A percentile compares a stretch with the other conserved stretches of the same genome.
phyloP scores from a whole-genome alignment of 30 jellyfish, hydroid and myxozoan genomes.

The Clytia hemisphaerica region DNA sequence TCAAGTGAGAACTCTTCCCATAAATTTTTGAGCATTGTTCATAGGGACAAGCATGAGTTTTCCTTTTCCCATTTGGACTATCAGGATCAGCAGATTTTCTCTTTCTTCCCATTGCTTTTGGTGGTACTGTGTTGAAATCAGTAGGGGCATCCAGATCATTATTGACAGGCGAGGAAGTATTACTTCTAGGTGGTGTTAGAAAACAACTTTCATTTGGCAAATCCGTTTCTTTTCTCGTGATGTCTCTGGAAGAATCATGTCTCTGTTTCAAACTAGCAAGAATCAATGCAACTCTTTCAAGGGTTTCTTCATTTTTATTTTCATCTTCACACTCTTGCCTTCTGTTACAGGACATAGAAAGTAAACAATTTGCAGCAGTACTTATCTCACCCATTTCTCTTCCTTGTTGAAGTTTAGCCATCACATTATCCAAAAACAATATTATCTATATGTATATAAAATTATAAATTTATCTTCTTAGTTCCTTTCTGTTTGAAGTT shows the following conservation, averaged over 20 bases:
- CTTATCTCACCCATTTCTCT: background rate
- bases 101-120: no score
- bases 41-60: slow-evolving; percentile 75
- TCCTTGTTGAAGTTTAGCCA: no score
- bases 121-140: no score
- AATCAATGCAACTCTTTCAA: slow-evolving; percentile 65
- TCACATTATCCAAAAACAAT: no score
- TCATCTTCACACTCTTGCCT: background rate
- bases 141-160: no score
- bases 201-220: slow-evolving; percentile 60
- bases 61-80: slow-evolving; percentile 31
- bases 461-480: no score
- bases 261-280: slow-evolving; percentile 68
- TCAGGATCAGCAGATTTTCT: background rate
- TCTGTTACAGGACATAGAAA: background rate
- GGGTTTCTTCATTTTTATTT: slow-evolving; percentile 13
- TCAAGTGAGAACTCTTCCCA: slow-evolving; percentile 96
- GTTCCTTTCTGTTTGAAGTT: no score
- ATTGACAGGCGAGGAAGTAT: slow-evolving; percentile 94
- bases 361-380: slow-evolving; percentile 16
- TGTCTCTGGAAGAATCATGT: background rate
- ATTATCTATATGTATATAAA: no score
- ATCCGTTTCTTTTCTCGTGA: slow-evolving; percentile 21
- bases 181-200: slow-evolving; percentile 97
- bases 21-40: slow-evolving; percentile 78